Evolutionary conservation across 2,113 vertebrate genomes (phyloP).

Genomic region (Anhinga rufa): DNA sequence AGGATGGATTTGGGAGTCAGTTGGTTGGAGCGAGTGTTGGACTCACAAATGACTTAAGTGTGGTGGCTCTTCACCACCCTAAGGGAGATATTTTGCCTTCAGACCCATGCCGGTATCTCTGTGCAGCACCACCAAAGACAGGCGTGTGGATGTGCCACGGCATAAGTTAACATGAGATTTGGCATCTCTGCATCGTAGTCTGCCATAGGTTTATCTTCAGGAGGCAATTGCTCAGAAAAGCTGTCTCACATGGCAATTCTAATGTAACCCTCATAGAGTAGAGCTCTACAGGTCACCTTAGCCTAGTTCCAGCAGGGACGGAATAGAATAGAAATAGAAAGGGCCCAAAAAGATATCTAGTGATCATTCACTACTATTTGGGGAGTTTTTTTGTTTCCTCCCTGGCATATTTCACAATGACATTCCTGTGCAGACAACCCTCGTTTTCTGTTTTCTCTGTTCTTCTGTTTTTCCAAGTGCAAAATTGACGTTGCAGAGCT

Average conservation of each 20-base stretch:
- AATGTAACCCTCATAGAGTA: background rate
- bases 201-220: background rate
- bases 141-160: fast-evolving
- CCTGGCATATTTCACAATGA: background rate
- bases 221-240: background rate
- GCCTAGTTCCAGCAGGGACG: background rate
- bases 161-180: background rate
- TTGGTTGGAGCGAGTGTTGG: fast-evolving
- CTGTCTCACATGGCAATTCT: background rate
- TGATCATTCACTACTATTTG: background rate
- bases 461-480: background rate
- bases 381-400: background rate
- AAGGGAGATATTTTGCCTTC: background rate
- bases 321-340: background rate
- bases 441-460: background rate
- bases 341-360: background rate
- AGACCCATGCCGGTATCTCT: background rate
- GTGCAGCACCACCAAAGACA: background rate
- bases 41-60: background rate
- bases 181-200: background rate
- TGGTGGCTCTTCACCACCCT: background rate
- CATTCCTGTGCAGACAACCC: background rate
- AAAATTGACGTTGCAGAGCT: background rate
- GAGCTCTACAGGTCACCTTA: background rate
- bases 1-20: background rate